Evolutionary conservation across 2,888 invertebrate genomes (phyloP).

Genomic region (Auanema sp.): DNA sequence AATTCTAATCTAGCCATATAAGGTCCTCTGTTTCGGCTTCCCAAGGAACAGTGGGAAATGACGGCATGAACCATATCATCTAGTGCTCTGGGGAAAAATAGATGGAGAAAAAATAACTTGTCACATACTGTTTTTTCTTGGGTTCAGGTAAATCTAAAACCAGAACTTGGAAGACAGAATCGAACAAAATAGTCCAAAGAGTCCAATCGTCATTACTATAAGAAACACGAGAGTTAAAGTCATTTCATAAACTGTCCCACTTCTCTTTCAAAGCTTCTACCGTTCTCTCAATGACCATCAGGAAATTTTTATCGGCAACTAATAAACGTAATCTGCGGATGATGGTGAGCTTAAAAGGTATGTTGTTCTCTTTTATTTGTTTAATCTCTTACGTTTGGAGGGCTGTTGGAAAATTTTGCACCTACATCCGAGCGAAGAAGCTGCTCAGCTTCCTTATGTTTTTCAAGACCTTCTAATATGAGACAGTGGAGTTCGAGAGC

Average conservation of each 20-base stretch:
- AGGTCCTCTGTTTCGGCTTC: background rate
- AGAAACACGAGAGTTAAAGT: background rate
- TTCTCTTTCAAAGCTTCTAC: background rate
- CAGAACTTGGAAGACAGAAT: conserved; percentile 16
- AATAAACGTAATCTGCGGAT: background rate
- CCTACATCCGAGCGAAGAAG: conserved; percentile 7
- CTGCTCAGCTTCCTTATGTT: conserved; percentile 66
- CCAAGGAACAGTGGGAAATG: background rate
- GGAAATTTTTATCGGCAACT: background rate
- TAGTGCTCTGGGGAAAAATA: background rate
- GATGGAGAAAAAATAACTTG: background rate
- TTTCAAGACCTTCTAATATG: conserved; percentile 77
- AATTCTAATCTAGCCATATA: conserved; percentile 7
- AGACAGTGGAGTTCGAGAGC: conserved; percentile 79
- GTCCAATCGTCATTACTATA: conserved; percentile 39
- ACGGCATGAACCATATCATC: background rate
- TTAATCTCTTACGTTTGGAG: background rate
- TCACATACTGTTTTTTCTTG: background rate
- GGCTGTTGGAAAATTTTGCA: background rate
- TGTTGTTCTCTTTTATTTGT: background rate
- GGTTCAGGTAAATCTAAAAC: conserved; percentile 7
- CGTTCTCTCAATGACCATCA: background rate
- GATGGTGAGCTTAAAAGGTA: background rate
- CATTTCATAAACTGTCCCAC: background rate
- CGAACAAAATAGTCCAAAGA: conserved; percentile 27